Evolutionary conservation across 2,113 vertebrate species (phyloP), one percentile per base, ranked within the genome.

Genomic region (Steatornis caripensis): DNA sequence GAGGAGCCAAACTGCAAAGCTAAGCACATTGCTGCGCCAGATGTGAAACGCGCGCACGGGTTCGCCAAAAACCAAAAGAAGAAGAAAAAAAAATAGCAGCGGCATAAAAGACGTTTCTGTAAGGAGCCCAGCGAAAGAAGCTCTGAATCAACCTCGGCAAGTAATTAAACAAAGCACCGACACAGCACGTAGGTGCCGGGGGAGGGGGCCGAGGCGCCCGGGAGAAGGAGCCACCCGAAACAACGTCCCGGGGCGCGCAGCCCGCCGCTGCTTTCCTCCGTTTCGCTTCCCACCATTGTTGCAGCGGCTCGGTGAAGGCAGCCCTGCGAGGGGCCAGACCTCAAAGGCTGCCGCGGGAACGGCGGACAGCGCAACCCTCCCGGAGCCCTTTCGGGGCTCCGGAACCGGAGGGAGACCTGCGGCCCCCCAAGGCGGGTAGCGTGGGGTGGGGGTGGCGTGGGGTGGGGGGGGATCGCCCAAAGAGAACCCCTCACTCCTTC

Each of bases 21-120:
- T 95, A 61, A 94, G 90, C 92, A 92, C 85, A 81, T 91, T 68
- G 87, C 0, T 79, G 72, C 89, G 93, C 87, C 96, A 94, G 90
- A 94, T 77, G 91, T 20, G 87, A 81, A 78, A 81, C 24, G 77
- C 82, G 19, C 65, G 30, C 68, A 14, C 29, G 70, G 79, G 10
- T 9, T 66, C 36, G 87, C 83, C 46, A 65, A 58, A 53, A 48
- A 30, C 3, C 18, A 3, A 3, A 30, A n/a, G n/a, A 61, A 78
- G 27, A 24, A 27, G 15, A 2, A 70, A 64, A 24, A 17, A n/a
- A n/a, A n/a, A n/a, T n/a, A n/a, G 6, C n/a, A 43, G 48, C 0
- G 41, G 46, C 78, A 71, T 60, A 87, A 68, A 55, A 9, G 55
- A 5, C 70, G 5, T 16, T 85, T 43, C 83, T 46, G 23, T 15